Evolutionary conservation across 1,140 invertebrate genomes (phyloP).

Genomic region (Pogonognathellus flavescens): DNA sequence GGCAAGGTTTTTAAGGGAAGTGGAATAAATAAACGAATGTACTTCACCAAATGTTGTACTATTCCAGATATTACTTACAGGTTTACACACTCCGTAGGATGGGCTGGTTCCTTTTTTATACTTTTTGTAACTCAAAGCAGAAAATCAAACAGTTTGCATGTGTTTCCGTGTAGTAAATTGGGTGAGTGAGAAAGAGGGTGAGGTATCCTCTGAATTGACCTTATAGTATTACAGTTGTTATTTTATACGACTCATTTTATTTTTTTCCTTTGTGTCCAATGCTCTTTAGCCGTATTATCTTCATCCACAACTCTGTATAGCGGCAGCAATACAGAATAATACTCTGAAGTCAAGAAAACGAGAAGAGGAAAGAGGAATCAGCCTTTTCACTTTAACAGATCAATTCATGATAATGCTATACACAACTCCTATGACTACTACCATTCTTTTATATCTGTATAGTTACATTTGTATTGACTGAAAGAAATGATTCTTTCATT

Average conservation of each 20-base stretch:
- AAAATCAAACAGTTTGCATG: background rate
- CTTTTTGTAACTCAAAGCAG: background rate
- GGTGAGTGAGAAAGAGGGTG: background rate
- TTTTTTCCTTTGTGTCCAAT: background rate
- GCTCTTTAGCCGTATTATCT: background rate
- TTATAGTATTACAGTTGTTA: slow-evolving; percentile 15
- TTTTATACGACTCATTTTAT: slow-evolving; percentile 7
- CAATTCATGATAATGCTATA: background rate
- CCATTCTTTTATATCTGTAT: background rate
- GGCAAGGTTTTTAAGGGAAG: slow-evolving; percentile 19
- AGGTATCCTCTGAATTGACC: slow-evolving; percentile 22
- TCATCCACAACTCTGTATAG: background rate
- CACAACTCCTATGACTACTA: background rate
- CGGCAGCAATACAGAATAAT: background rate
- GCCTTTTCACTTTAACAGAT: background rate
- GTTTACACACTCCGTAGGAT: background rate
- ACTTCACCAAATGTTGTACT: background rate
- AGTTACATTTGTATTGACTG: background rate
- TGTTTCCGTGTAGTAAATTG: slow-evolving; percentile 41
- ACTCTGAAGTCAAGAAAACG: background rate
- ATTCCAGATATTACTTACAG: background rate
- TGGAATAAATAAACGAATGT: background rate
- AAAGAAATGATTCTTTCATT: slow-evolving; percentile 1
- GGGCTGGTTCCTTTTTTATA: slow-evolving; percentile 14
- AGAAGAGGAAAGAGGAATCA: background rate